Base-by-base conservation (phyloP, 1,140 invertebrate species). In the Heliconius nattereri region DNA sequence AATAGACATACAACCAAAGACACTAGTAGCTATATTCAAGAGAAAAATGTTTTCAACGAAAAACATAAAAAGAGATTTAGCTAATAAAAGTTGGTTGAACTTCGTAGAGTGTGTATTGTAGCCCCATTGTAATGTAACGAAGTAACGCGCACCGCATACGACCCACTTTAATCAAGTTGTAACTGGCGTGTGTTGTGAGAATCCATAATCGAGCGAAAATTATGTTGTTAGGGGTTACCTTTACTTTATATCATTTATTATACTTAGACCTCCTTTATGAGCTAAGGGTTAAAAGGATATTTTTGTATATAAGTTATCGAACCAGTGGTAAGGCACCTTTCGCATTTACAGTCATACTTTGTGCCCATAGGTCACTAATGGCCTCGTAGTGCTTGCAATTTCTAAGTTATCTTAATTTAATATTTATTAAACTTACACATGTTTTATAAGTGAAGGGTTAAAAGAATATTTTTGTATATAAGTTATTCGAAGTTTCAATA, bases 121-220 rank as follows among this genome's bases (percentile, higher is more conserved):
- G 84, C 83, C 84, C 85, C 78, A 85, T 83, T 87, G 85, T 86
- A 86, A 87, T 85, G 86, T 88, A 86, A 89, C 84, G 85, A 85
- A 85, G 85, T 87, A 89, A 90, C 91, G 91, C 88, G 90, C 84
- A 82, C 86, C 83, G 91, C 91, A 91, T 91, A 91, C 90, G 83
- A 87, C 85, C 80, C 76, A 88, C 87, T 87, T 90, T 90, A 88
- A 91, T 88, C 89, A 89, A 88, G 82, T 87, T 88, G 89, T 90
- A 89, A 86, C 85, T 84, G 75, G 83, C 79, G 82, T 78, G 76
- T 87, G 85, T 89, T 87, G 78, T 73, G 85, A 79, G 88, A 91
- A 91, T 92, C 86, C 86, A 88, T 90, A 93, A 92, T 92, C 81
- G 86, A 84, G 80, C 81, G 83, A 83, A 85, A 87, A 86, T 88